Evolutionary conservation across 2,113 vertebrate genomes (phyloP), one percentile per base, ranked within the genome.

Genomic region (Orthonyx spaldingii): DNA sequence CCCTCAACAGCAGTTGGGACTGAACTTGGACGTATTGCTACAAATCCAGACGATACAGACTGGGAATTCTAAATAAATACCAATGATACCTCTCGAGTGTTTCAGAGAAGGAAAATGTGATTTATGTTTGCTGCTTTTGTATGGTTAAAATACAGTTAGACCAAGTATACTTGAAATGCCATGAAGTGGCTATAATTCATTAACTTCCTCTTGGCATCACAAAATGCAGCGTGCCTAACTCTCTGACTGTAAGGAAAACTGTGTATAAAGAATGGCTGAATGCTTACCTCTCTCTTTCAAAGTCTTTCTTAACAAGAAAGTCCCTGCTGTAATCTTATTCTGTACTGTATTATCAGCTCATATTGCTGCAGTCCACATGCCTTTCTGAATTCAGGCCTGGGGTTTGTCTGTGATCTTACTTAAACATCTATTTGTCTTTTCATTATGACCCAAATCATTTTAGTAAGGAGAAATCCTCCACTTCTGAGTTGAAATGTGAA

Each of bases 11-110:
- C 85, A 53, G 60, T 39, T 22, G 89, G 94, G 96, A 94, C 92
- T 78, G 84, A 96, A 85, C 88, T 89, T 19, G 94, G 96, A 72
- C 30, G 1, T 61, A 41, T 68, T 64, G 93, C 96, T 82, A 85
- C 95, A 94, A 93, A 95, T 75, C 96, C 96, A 59, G 75, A 79
- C 80, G 93, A 97, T 61, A 80, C 49, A 74, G 83, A 85, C 83
- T 98, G 98, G 98, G 97, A 98, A 94, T 98, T 98, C 84, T 98
- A 97, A 97, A 87, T 47, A 86, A 89, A 93, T 80, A 65, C 68
- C 64, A 88, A 46, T 84, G 75, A 95, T 96, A 93, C 92, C 96
- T 97, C 97, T 97, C 80, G 42, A 66, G 19, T 89, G 94, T 91
- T 98, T 97, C 78, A 69, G 32, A 87, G 81, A 93, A 93, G 52